Evolutionary conservation across 2,797 vertebrate genomes (phyloP).

Genomic region (Cossypha caffra): DNA sequence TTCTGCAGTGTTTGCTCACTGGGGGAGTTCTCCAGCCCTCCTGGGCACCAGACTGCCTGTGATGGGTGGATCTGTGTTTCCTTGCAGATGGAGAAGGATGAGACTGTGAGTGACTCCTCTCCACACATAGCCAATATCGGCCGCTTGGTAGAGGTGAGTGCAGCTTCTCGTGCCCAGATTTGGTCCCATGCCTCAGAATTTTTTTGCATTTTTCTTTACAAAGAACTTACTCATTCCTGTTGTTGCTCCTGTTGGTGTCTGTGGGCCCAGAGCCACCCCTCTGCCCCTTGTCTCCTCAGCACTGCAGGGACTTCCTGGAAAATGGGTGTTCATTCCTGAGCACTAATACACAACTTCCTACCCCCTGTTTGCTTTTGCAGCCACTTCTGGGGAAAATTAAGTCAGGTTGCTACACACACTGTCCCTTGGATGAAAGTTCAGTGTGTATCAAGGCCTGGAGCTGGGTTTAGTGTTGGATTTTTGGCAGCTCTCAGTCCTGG

Average conservation of each 20-base stretch:
- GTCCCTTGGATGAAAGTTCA: neutral
- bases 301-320: too few relatives aligned
- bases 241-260: neutral
- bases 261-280: neutral
- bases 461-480: neutral
- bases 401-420: neutral
- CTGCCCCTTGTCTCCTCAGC: neutral
- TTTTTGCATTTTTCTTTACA: neutral
- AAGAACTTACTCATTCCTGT: accelerated
- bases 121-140: conserved; percentile 98
- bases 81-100: conserved; percentile 95
- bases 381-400: neutral
- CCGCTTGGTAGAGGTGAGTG: conserved; percentile 94
- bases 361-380: too few relatives aligned
- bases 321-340: neutral
- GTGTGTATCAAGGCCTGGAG: neutral
- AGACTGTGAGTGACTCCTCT: conserved; percentile 93
- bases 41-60: accelerated
- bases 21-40: neutral
- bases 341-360: neutral
- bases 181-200: accelerated
- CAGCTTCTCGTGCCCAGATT: accelerated
- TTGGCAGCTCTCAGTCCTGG: neutral
- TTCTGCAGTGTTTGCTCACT: neutral
- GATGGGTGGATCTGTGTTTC: neutral